Evolutionary conservation across 2,888 invertebrate genomes (phyloP).

Genomic region (Trachelus iudaicus): DNA sequence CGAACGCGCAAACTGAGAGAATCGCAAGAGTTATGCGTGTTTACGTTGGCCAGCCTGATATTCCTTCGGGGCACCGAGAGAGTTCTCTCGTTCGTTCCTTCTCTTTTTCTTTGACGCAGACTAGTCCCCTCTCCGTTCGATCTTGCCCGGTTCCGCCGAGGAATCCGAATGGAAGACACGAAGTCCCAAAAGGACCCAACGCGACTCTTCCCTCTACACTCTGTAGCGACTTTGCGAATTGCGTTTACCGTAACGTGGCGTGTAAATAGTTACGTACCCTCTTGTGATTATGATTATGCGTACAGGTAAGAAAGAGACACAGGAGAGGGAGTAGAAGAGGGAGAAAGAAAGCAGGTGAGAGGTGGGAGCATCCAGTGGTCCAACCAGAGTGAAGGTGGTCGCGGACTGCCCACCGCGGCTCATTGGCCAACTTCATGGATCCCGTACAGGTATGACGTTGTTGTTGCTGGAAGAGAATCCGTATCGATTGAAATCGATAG

Average conservation of each 20-base stretch:
- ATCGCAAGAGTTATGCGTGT: slow-evolving; percentile 29
- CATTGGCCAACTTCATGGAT: slow-evolving; percentile 54
- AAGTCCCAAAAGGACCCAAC: too few species aligned
- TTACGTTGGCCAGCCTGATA: slow-evolving; percentile 29
- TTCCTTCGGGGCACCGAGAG: background rate
- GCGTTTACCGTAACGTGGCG: too few species aligned
- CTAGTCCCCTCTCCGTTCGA: slow-evolving; percentile 21
- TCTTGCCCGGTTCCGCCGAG: too few species aligned
- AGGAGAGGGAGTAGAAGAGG: background rate
- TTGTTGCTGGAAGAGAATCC: too few species aligned
- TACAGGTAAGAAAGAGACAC: slow-evolving; percentile 9
- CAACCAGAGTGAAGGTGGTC: slow-evolving; percentile 54
- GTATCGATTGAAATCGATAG: too few species aligned
- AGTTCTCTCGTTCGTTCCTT: background rate
- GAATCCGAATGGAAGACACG: too few species aligned
- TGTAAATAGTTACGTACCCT: too few species aligned
- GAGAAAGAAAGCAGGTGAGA: slow-evolving; percentile 19
- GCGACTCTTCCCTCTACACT: too few species aligned
- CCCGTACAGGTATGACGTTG: background rate
- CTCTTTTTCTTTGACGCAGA: background rate
- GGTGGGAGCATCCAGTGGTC: slow-evolving; percentile 53
- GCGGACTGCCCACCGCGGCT: slow-evolving; percentile 61
- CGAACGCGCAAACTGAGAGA: slow-evolving; percentile 11
- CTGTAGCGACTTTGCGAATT: too few species aligned
- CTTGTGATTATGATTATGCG: slow-evolving; percentile 42